Evolutionary conservation across 2,888 invertebrate species (phyloP).

Genomic region (Lasioglossum zephyrum): DNA sequence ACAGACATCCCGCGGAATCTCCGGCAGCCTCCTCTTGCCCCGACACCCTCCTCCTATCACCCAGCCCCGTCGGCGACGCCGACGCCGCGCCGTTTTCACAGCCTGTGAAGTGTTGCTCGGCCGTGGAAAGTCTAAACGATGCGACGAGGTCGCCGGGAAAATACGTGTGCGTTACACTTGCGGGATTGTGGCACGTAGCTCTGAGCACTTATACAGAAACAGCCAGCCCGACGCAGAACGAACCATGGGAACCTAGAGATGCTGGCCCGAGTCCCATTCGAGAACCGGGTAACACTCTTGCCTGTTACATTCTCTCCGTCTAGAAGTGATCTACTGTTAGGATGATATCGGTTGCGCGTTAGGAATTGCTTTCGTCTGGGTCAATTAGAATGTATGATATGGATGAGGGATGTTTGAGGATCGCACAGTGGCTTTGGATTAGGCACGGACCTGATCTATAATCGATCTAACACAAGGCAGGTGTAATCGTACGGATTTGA

Average conservation of each 20-base stretch:
- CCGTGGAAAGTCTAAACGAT: slow-evolving; percentile 36
- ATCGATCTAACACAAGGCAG: background rate
- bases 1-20: slow-evolving; percentile 66
- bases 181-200: background rate
- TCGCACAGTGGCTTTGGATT: too few species aligned
- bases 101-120: slow-evolving; percentile 37
- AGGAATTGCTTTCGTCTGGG: too few species aligned
- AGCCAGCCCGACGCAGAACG: background rate
- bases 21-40: slow-evolving; percentile 49
- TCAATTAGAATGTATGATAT: background rate
- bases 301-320: background rate
- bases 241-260: background rate
- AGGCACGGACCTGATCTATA: background rate
- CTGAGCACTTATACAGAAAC: background rate
- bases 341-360: background rate
- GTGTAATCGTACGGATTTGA: background rate
- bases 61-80: background rate
- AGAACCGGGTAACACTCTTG: background rate
- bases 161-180: slow-evolving; percentile 7
- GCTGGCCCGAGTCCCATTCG: slow-evolving; percentile 4
- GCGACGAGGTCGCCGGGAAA: slow-evolving; percentile 10
- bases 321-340: background rate
- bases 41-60: background rate
- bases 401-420: background rate
- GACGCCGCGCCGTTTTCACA: slow-evolving; percentile 42